These are phyloP conservation scores for Tiaroga cobitis DNA, from an alignment of 2,797 vertebrate genomes.

Conservation along the genomic window DNA sequence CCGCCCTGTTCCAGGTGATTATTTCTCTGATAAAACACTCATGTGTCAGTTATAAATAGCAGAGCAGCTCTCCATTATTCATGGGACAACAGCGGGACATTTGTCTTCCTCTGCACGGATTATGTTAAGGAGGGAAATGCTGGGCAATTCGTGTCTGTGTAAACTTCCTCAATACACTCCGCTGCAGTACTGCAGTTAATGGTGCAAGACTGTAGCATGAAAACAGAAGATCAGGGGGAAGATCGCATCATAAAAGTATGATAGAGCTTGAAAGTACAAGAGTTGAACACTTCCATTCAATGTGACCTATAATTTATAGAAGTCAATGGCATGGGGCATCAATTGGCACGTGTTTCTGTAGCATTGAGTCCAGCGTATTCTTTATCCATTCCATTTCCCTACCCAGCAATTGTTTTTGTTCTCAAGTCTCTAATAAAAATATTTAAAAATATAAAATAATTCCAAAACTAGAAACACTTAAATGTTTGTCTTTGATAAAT, in stretches of 20 bases:
- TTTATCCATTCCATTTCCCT: neutral
- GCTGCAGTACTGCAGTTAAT: conserved; percentile 38
- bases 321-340: neutral
- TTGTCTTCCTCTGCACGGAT: conserved; percentile 91
- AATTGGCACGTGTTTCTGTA: neutral
- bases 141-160: conserved; percentile 72
- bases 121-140: conserved; percentile 79
- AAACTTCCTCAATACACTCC: conserved; percentile 27
- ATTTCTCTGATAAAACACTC: conserved; percentile 70
- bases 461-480: neutral
- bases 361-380: neutral
- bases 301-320: neutral
- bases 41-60: conserved; percentile 85
- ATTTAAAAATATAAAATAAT: neutral
- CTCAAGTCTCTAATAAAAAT: neutral
- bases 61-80: conserved; percentile 86
- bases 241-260: neutral
- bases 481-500: too few relatives aligned
- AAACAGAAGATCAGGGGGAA: conserved; percentile 26
- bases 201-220: conserved; percentile 23
- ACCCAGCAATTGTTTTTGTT: too few relatives aligned
- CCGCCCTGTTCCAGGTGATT: conserved; percentile 66
- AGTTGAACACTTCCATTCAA: neutral
- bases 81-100: conserved; percentile 84
- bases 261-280: conserved; percentile 28